These are phyloP conservation scores for Sminthopsis crassicaudata DNA, from an alignment of 2,113 vertebrate species.

Conservation along the genomic window DNA sequence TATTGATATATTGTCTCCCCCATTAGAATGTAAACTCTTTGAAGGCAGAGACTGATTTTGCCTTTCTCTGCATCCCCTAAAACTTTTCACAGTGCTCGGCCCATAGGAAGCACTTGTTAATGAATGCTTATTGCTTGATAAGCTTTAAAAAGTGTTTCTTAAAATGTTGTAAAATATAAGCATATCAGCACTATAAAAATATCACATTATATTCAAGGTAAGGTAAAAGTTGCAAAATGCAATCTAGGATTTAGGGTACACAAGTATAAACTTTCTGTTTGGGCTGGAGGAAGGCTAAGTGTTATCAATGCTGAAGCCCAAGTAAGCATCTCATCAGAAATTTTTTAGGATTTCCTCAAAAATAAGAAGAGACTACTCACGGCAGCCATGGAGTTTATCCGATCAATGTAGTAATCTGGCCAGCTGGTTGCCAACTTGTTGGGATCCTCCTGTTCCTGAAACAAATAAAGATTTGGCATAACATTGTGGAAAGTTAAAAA, in stretches of 20 bases:
- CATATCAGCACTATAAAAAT: not conserved
- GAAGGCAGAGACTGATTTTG: not conserved
- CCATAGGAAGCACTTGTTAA: not conserved
- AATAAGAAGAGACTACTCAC: conserved; percentile 85
- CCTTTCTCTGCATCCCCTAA: not conserved
- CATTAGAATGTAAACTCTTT: not conserved
- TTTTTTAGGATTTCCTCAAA: not conserved
- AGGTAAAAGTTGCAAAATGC: not conserved
- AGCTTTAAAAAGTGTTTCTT: not conserved
- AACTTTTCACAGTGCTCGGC: not conserved
- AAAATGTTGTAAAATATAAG: not conserved
- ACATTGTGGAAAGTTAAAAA: not conserved
- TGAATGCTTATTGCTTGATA: not conserved
- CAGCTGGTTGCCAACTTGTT: conserved; percentile 99
- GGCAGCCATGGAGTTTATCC: conserved; percentile 98
- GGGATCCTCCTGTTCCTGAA: conserved; percentile 97
- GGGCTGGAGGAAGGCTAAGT: fast-evolving
- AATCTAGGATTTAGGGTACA: not conserved
- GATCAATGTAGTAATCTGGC: conserved; percentile 99
- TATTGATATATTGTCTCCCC: not conserved
- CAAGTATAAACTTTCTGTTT: not conserved
- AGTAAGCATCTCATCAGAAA: not conserved
- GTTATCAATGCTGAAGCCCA: not conserved
- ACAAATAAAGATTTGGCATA: conserved; percentile 41
- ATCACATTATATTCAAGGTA: not conserved